A percentile compares a stretch with the other conserved stretches of the same genome.
phyloP scores from a whole-genome alignment of 2,113 vertebrate species.

The Fulica atra region DNA sequence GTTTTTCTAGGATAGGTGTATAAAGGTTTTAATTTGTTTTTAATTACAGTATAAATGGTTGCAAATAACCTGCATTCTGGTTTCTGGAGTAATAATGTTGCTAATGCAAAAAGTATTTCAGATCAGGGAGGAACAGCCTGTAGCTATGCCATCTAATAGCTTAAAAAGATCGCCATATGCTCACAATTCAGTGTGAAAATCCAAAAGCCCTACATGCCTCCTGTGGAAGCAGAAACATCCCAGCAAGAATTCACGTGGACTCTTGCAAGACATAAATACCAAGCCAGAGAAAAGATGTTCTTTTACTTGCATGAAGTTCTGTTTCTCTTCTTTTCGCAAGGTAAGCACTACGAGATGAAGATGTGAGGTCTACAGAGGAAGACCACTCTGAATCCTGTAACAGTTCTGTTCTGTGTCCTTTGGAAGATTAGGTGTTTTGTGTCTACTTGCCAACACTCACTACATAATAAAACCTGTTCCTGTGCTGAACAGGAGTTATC shows the following conservation, averaged over 20 bases:
- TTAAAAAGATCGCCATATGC: fast-evolving
- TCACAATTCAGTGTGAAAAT: neutral
- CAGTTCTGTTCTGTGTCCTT: neutral
- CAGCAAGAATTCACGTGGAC: neutral
- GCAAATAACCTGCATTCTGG: neutral
- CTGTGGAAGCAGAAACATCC: neutral
- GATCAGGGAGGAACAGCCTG: neutral
- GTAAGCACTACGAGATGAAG: neutral
- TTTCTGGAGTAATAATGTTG: neutral
- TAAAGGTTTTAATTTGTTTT: neutral
- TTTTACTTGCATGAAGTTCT: neutral
- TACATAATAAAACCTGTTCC: neutral
- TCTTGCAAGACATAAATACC: neutral
- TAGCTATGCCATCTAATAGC: neutral
- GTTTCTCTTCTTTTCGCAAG: neutral
- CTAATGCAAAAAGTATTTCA: neutral
- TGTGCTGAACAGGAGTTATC: neutral
- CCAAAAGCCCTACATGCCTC: neutral
- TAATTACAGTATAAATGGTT: neutral
- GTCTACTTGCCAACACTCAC: neutral
- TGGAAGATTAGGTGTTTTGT: neutral
- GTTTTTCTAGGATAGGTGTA: neutral
- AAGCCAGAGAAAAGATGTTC: neutral
- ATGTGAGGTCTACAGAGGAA: neutral
- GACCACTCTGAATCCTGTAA: neutral